Evolutionary conservation across 1,140 invertebrate species (phyloP), one percentile per base, ranked within the genome.

Genomic region (Hylaeus volcanicus): DNA sequence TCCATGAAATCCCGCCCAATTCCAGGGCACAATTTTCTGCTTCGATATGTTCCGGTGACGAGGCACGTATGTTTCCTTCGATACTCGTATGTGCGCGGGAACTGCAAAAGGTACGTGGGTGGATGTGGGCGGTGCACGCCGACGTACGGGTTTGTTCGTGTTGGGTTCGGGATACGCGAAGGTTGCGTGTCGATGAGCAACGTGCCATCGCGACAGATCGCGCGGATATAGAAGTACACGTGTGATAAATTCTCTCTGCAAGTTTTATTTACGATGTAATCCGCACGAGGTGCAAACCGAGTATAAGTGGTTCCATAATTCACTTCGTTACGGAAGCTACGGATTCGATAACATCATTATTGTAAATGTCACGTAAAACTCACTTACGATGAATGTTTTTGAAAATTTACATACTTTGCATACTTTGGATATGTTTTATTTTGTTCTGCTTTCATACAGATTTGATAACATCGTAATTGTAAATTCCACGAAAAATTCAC

Each of bases 1-100:
- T 70, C 69, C 61, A 58, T 77, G 66, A 85, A 88, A 82, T 82
- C 76, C 45, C 76, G 70, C 61, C 60, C 85, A 79, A 87, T 84
- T 70, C 66, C 66, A 41, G 45, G 48, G 71, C 70, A 80, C 82
- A 86, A 80, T 88, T 88, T 87, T 86, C 85, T 63, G 63, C 75
- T 77, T 80, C 75, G 75, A 86, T 85, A 87, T 87, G 84, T 84
- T 79, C 41, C 74, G 15, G 73, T 72, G 69, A 64, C 74, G 37
- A 55, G 60, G 51, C 73, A 81, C 73, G 74, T 81, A 77, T 69
- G 63, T 81, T 81, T 73, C n/a, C 58, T 63, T 65, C 75, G 51
- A 45, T 37, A 41, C 14, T 37, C 68, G 8, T 8, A 48, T 3
- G 60, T 73, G 51, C 5, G 48, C 60, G 51, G 41, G 55, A 83